phyloP scores from a whole-genome alignment of 2,113 vertebrate genomes.

The Pygoscelis antarcticus region DNA sequence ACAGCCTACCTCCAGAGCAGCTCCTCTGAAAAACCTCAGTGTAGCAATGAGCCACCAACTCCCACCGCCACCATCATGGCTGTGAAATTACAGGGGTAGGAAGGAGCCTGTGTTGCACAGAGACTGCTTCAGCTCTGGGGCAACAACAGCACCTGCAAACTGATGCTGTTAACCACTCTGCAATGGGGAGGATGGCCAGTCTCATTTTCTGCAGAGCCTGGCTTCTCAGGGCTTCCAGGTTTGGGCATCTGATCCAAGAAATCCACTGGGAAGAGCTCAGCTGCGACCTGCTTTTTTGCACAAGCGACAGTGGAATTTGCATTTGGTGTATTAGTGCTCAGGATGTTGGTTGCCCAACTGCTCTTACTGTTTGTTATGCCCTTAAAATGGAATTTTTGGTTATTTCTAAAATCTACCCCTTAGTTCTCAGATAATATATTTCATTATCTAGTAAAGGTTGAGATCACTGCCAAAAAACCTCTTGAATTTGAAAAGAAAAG shows the following conservation, averaged over 20 bases:
- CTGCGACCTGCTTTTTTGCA: background rate
- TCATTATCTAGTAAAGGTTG: background rate
- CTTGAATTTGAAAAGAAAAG: background rate
- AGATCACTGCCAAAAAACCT: background rate
- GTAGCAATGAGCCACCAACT: background rate
- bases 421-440: background rate
- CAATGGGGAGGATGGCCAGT: background rate
- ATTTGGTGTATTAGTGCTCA: background rate
- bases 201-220: background rate
- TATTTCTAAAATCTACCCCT: background rate
- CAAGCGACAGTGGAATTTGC: background rate
- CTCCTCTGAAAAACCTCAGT: background rate
- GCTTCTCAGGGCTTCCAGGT: background rate
- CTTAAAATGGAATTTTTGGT: background rate
- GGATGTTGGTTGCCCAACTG: accelerated
- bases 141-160: background rate
- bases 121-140: background rate
- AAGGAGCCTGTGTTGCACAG: background rate
- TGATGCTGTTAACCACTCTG: background rate
- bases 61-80: accelerated
- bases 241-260: background rate
- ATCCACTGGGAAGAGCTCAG: background rate
- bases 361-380: background rate
- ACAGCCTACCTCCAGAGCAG: background rate
- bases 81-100: background rate